Evolutionary conservation across 2,888 invertebrate species (phyloP), one percentile per base, ranked within the genome.

Genomic region (Anorthoa munda): DNA sequence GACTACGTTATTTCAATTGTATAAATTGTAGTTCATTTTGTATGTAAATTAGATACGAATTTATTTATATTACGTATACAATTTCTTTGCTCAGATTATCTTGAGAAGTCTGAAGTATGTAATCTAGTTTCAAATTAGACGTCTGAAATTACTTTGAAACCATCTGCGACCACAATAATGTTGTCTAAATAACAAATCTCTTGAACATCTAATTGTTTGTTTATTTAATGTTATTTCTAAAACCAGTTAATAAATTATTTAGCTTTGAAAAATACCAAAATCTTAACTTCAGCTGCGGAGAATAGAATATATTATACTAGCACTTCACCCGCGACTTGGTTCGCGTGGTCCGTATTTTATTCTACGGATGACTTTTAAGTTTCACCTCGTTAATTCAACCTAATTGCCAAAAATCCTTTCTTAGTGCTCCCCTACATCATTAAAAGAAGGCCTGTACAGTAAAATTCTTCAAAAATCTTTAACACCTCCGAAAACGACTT

Each of bases 11-110:
- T 46, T 39, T 51, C 39, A 67, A 82, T 39, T 68, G 12, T 72
- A 66, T 80, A 31, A 59, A 78, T 59, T 68, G 65, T 53, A 59
- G 65, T 66, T 69, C 58, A 73, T 78, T 82, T 51, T 13, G 26
- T 73, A 82, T 82, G 78, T 64, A 77, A 80, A 80, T 82, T 63
- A 56, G 26, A 51, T n/a, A n/a, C 12, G 48, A 58, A 75, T 69
- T 77, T 58, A 77, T 77, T 48, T 50, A 63, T 26, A 23, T 31
- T 51, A 61, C 63, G 26, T 48, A 39, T 66, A 31, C 17, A 77
- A 66, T 77, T 82, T 48, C 51, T 66, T 68, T 63, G 65, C 68
- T 51, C 65, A 39, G 39, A 39, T 69, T 58, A 66, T 65, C 73
- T 72, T 13, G 48, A 58, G 31, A 23, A 55, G 23, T 55, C 45